Evolutionary conservation across 2,888 invertebrate genomes (phyloP).

Genomic region (Folsomia manolachei): DNA sequence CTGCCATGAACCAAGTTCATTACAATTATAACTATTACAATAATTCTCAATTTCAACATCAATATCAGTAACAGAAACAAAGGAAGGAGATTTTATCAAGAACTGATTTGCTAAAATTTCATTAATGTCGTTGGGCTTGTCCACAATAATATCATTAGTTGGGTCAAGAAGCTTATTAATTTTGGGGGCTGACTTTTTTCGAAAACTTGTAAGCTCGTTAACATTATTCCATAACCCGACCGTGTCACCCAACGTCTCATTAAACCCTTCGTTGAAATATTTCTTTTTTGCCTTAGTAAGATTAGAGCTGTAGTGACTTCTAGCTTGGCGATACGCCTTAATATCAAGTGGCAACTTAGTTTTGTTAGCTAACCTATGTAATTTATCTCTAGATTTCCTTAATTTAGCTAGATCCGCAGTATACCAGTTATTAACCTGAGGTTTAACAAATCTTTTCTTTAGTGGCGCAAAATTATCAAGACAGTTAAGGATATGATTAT

Average conservation of each 20-base stretch:
- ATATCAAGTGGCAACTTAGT: background rate
- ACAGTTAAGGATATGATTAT: background rate
- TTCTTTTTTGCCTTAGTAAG: background rate
- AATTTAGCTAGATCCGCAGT: background rate
- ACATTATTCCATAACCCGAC: background rate
- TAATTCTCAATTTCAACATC: background rate
- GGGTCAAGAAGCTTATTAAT: background rate
- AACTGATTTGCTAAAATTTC: background rate
- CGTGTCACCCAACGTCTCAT: background rate
- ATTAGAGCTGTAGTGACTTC: background rate
- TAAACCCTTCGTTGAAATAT: background rate
- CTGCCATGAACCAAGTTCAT: background rate
- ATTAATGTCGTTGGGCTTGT: background rate
- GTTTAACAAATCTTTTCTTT: background rate
- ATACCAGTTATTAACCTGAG: background rate
- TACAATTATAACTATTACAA: background rate
- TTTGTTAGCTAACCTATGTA: background rate
- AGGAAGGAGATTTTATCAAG: background rate
- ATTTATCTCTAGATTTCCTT: background rate
- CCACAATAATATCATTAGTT: background rate
- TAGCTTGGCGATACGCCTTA: background rate
- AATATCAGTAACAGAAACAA: background rate
- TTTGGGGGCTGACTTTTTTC: background rate
- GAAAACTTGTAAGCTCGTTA: background rate
- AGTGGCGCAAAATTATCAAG: background rate